A percentile compares a stretch with the other conserved stretches of the same genome.
phyloP scores from a whole-genome alignment of 2,113 vertebrate species.

The Trichechus manatus region DNA sequence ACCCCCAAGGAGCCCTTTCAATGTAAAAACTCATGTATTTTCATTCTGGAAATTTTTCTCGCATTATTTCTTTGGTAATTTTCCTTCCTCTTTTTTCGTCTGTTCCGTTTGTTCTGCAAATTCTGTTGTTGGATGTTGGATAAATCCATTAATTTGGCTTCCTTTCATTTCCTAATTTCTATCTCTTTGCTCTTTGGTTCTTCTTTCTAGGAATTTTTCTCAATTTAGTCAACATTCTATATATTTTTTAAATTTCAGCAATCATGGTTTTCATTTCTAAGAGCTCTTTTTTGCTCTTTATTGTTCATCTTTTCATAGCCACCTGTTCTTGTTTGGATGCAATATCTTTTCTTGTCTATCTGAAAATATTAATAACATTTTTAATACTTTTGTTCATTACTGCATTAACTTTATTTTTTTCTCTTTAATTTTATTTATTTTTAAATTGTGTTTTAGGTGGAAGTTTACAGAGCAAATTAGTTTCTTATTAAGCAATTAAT shows the following conservation, averaged over 20 bases:
- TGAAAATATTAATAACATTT: conserved; percentile 47
- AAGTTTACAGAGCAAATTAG: too few relatives aligned
- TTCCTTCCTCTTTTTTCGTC: neutral
- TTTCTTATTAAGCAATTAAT: too few relatives aligned
- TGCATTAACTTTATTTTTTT: neutral
- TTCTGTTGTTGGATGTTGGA: neutral
- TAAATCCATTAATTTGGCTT: conserved; percentile 3
- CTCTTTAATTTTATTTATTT: neutral
- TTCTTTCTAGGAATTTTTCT: neutral
- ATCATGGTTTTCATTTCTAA: neutral
- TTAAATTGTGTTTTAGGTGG: too few relatives aligned
- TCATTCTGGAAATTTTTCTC: conserved; percentile 16
- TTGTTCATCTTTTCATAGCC: conserved; percentile 1
- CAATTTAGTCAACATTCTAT: neutral
- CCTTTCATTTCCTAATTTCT: neutral
- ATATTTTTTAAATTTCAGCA: neutral
- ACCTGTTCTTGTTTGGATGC: neutral
- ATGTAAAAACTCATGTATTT: neutral
- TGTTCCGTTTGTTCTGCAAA: neutral
- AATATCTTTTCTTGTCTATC: conserved; percentile 29
- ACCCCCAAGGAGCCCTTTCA: neutral
- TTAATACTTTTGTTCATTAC: neutral
- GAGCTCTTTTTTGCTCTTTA: neutral
- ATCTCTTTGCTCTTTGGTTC: neutral
- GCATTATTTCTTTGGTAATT: neutral